A percentile compares a stretch with the other conserved stretches of the same genome.
These are phyloP conservation scores for Oxytorus armatus DNA, from an alignment of 2,888 invertebrate species.

Conservation along the genomic window DNA sequence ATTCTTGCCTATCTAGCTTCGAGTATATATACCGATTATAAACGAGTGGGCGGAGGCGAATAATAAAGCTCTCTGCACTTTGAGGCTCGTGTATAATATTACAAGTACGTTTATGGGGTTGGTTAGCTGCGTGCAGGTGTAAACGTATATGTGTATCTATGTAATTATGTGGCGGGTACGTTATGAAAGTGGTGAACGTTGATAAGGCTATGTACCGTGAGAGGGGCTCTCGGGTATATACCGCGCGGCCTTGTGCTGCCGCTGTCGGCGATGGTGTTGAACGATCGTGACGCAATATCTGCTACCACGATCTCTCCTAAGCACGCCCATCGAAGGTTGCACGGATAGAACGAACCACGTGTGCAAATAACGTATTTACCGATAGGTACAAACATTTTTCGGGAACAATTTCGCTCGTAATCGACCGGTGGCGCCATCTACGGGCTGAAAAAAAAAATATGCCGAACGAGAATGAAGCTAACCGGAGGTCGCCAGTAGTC, in stretches of 20 bases:
- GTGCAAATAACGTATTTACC: neutral
- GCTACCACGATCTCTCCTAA: conserved; percentile 56
- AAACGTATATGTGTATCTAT: neutral
- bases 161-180: neutral
- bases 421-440: conserved; percentile 29
- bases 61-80: conserved; percentile 28
- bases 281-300: conserved; percentile 65
- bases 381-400: neutral
- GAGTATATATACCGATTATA: neutral
- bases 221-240: conserved; percentile 36
- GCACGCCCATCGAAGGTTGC: conserved; percentile 64
- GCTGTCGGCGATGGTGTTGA: conserved; percentile 55
- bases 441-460: too few relatives aligned
- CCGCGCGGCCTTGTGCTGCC: conserved; percentile 55
- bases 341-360: conserved; percentile 5
- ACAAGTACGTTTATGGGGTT: conserved; percentile 27
- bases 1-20: neutral
- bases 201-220: conserved; percentile 57
- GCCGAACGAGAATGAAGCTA: neutral
- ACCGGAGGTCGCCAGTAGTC: neutral
- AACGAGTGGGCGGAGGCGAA: conserved; percentile 31
- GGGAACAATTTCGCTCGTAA: neutral
- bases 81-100: conserved; percentile 8
- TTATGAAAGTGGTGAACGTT: conserved; percentile 34
- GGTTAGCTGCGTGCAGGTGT: conserved; percentile 5